Conservation (phyloP, 2,113 vertebrate genomes). For the Turdus rufiventris region DNA sequence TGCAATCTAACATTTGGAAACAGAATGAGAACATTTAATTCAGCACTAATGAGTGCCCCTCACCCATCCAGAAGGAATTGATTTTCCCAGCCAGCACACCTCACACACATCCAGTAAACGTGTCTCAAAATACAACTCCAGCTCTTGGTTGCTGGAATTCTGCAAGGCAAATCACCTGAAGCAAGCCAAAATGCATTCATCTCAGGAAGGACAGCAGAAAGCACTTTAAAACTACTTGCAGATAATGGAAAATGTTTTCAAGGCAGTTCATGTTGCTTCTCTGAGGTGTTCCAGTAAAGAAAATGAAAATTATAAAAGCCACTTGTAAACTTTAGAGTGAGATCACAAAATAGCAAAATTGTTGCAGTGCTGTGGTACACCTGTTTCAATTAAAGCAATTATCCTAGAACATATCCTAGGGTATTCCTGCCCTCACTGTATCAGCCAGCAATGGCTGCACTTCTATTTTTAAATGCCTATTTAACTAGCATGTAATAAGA, state of each 20-base stretch:
- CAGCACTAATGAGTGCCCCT: background rate
- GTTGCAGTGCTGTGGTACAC: background rate
- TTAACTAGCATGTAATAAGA: background rate
- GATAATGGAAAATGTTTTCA: slow-evolving; percentile 49
- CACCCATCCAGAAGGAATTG: background rate
- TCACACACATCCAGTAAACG: background rate
- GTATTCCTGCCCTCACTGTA: background rate
- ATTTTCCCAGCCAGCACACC: background rate
- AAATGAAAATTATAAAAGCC: slow-evolving; percentile 34
- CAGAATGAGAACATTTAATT: background rate
- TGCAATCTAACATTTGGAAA: background rate
- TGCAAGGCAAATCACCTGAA: slow-evolving; percentile 25
- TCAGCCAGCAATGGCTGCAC: background rate
- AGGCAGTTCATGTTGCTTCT: slow-evolving; percentile 11
- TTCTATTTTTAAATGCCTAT: background rate
- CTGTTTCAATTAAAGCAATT: slow-evolving; percentile 41
- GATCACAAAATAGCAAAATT: background rate
- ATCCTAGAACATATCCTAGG: background rate
- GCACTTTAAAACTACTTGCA: slow-evolving; percentile 41
- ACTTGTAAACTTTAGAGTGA: background rate
- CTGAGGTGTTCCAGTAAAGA: slow-evolving; percentile 12
- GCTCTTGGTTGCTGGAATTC: slow-evolving; percentile 24
- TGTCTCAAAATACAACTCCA: background rate
- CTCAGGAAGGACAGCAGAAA: background rate
- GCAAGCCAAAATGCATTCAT: slow-evolving; percentile 26